These are phyloP conservation scores for Drosophila baimaii DNA, from an alignment of 1,140 invertebrate genomes.

Conservation along the genomic window DNA sequence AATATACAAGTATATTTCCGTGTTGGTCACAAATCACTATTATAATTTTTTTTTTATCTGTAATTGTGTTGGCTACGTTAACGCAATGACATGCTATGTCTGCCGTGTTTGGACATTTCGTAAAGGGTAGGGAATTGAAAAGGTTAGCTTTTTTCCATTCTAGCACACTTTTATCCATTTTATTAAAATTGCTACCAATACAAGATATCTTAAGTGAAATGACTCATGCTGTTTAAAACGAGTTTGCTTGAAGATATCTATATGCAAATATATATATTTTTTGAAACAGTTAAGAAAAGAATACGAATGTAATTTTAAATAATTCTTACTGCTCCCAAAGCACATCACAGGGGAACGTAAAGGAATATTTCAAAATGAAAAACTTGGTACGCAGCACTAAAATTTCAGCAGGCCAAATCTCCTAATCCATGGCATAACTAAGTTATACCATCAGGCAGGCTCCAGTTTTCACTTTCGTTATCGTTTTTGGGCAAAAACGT, in stretches of 20 bases:
- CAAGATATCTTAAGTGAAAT: not conserved
- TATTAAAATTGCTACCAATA: not conserved
- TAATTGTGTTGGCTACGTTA: slow-evolving; percentile 11
- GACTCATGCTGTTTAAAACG: not conserved
- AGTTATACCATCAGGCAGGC: too few species aligned
- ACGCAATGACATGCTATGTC: slow-evolving; percentile 53
- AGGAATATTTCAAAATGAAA: too few species aligned
- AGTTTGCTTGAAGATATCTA: not conserved
- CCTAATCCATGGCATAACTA: too few species aligned
- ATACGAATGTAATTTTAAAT: not conserved
- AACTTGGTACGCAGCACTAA: too few species aligned
- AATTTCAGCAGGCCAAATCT: too few species aligned
- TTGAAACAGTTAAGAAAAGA: not conserved
- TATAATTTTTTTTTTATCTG: slow-evolving; percentile 16
- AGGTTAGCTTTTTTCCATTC: slow-evolving; percentile 67
- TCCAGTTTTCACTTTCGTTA: too few species aligned
- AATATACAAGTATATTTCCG: slow-evolving; percentile 48
- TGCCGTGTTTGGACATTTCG: slow-evolving; percentile 15
- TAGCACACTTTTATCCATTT: slow-evolving; percentile 49
- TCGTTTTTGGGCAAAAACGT: too few species aligned
- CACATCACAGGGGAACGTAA: too few species aligned
- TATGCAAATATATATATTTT: not conserved
- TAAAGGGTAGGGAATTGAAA: slow-evolving; percentile 24
- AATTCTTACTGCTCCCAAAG: too few species aligned
- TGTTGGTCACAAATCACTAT: slow-evolving; percentile 53